Evolutionary conservation across 2,888 invertebrate genomes (phyloP).

Genomic region (Archips crataeganus): DNA sequence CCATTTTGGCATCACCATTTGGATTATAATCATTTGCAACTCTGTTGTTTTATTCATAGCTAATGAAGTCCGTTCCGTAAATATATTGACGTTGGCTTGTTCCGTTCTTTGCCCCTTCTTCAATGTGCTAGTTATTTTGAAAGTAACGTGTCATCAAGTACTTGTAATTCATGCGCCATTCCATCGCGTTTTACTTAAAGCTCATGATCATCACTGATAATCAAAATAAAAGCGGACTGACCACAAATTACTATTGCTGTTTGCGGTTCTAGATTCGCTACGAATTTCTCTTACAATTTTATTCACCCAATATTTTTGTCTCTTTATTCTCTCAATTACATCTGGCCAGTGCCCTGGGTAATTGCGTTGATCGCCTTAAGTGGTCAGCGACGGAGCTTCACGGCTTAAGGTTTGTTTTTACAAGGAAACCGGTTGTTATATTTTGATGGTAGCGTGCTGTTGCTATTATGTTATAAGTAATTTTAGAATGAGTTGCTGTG

Average conservation of each 20-base stretch:
- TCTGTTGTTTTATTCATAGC: neutral
- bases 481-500: neutral
- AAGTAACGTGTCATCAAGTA: neutral
- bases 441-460: conserved; percentile 24
- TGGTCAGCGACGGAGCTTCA: conserved; percentile 51
- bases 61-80: neutral
- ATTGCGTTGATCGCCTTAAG: conserved; percentile 60
- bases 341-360: conserved; percentile 53
- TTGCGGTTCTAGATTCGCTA: conserved; percentile 35
- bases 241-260: conserved; percentile 37
- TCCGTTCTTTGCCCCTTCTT: neutral
- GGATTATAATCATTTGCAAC: neutral
- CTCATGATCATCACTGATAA: conserved; percentile 32
- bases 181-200: conserved; percentile 20
- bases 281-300: conserved; percentile 43
- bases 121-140: neutral
- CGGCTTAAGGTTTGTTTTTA: conserved; percentile 40
- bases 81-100: neutral
- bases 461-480: conserved; percentile 20
- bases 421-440: conserved; percentile 50
- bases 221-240: conserved; percentile 30
- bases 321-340: conserved; percentile 51
- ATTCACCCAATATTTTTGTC: conserved; percentile 46
- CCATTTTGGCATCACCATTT: neutral
- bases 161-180: neutral